Evolutionary conservation across 2,888 invertebrate species (phyloP), one percentile per base, ranked within the genome.

Genomic region (Coecobrya sp.): DNA sequence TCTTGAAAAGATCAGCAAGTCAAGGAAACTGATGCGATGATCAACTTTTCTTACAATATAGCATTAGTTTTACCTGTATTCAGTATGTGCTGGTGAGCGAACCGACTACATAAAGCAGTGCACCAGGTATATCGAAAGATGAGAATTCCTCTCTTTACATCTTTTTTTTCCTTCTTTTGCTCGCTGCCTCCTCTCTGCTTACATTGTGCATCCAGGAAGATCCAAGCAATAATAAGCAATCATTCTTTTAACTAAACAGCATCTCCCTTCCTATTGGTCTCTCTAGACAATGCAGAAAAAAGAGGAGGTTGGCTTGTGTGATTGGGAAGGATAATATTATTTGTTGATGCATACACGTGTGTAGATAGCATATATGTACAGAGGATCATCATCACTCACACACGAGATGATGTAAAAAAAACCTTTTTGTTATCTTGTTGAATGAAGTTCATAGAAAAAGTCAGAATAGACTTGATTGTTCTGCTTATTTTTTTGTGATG

Each of bases 241-340:
- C 88, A 89, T 68, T 89, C 81, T 82, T 82, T 70, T 68, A 89
- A 70, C 81, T 42, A 89, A 90, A 76, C 62, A 89, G 19, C 62
- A 76, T 90, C 90, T 85, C 49, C 82, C 19, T 49, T 90, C 90
- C 55, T 59, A 90, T 90, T 90, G 90, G 90, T 90, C 90, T 90
- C 70, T 68, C 4, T 19, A 73, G 55, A 89, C 70, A 45, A 89
- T 89, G 76, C 55, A 22, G 45, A 68, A 68, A 70, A 89, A 52
- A 73, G 42, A 76, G 84, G 90, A 90, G 90, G 90, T 45, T 85
- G 90, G 85, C 55, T 65, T 85, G 8, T 42, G 25, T 30, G 1
- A 19, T 59, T 59, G 81, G 13, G 27, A 42, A 62, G 84, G 45
- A 84, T 65, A 55, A n/a, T 16, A 52, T 52, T 27, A 13, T 62